Conservation (phyloP, 1,140 invertebrate genomes). For the Palaemon carinicauda region DNA sequence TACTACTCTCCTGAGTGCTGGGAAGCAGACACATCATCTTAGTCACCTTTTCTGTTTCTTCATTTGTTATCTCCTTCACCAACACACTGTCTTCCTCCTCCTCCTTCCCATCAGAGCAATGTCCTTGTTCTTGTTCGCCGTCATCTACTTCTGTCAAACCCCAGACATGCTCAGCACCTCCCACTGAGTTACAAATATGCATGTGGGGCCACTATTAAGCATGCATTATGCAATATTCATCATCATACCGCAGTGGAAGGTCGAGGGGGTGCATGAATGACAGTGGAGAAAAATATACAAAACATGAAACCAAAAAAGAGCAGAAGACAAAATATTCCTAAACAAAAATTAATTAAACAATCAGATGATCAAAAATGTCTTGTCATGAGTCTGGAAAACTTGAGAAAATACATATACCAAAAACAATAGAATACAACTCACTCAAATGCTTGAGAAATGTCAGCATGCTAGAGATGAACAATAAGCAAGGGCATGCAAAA, state of each 20-base stretch:
- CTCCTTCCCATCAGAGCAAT: background rate
- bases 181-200: conserved; percentile 29
- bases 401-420: too few species aligned
- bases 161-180: conserved; percentile 33
- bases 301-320: too few species aligned
- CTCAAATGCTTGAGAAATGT: too few species aligned
- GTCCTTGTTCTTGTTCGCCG: conserved; percentile 26
- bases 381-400: too few species aligned
- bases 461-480: too few species aligned
- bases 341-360: too few species aligned
- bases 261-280: background rate
- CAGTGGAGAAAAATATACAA: conserved; percentile 15
- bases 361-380: too few species aligned
- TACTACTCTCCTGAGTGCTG: too few species aligned
- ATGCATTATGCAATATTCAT: conserved; percentile 31
- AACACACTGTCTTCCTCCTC: conserved; percentile 9
- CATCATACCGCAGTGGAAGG: conserved; percentile 6
- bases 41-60: background rate
- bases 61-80: conserved; percentile 9
- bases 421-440: too few species aligned
- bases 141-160: conserved; percentile 17
- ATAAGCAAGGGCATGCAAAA: too few species aligned
- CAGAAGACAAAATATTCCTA: too few species aligned
- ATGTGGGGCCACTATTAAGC: conserved; percentile 39
- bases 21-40: too few species aligned